These are phyloP conservation scores for Limnephilus lunatus DNA, from an alignment of 2,888 invertebrate genomes.

Conservation along the genomic window DNA sequence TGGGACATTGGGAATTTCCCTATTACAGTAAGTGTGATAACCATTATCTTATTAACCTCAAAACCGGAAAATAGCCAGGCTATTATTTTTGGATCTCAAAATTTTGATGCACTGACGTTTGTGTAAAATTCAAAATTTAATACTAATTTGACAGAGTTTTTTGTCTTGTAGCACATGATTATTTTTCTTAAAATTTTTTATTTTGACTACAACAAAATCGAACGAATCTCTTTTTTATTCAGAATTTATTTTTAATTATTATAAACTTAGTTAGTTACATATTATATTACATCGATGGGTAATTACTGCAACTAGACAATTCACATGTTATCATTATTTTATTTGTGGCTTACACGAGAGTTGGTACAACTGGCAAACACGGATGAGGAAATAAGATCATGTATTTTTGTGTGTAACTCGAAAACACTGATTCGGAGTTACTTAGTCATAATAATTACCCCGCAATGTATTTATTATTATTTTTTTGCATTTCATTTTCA, in stretches of 20 bases:
- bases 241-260: neutral
- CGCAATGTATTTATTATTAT: neutral
- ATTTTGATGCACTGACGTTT: neutral
- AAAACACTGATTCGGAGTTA: too few relatives aligned
- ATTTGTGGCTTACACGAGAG: too few relatives aligned
- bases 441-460: too few relatives aligned
- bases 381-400: too few relatives aligned
- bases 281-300: neutral
- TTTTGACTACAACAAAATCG: neutral
- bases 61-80: neutral
- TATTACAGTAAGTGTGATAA: neutral
- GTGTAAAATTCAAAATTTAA: neutral
- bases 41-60: neutral
- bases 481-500: neutral
- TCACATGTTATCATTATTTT: too few relatives aligned
- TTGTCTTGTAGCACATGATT: neutral
- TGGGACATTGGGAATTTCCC: neutral
- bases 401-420: too few relatives aligned
- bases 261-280: neutral
- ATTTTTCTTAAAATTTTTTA: too few relatives aligned
- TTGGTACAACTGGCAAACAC: too few relatives aligned
- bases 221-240: neutral
- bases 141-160: neutral
- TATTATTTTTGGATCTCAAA: neutral
- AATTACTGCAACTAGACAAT: too few relatives aligned